phyloP scores from a whole-genome alignment of 64 coral and sea anemone species.

The Porites lutea region DNA sequence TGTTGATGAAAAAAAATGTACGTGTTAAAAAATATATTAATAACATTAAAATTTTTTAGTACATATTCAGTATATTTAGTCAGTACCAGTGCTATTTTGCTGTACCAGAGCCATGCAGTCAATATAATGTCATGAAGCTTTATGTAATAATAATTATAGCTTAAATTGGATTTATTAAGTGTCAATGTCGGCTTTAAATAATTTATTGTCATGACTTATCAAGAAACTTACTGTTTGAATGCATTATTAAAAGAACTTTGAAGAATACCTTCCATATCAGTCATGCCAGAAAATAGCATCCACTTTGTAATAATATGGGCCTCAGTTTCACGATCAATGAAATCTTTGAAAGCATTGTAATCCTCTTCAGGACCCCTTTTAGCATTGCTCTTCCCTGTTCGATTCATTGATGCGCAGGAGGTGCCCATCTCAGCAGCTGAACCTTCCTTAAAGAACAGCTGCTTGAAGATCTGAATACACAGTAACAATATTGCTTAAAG shows the following conservation, averaged over 20 bases:
- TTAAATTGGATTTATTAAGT: neutral
- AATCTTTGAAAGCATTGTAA: constrained; percentile 78
- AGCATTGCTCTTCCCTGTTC: constrained; percentile 59
- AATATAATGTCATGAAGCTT: constrained; percentile 14
- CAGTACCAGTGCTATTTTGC: constrained; percentile 8
- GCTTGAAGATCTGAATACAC: constrained; percentile 45
- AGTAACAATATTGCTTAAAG: constrained; percentile 8
- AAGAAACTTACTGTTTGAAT: no score
- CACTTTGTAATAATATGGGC: no score
- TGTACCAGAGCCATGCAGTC: constrained; percentile 11
- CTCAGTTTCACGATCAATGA: constrained; percentile 65
- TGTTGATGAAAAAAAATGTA: neutral
- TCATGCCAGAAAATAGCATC: constrained; percentile 78
- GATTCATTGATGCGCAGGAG: constrained; percentile 61
- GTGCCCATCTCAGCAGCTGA: constrained; percentile 60
- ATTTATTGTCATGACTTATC: no score
- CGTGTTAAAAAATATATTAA: neutral
- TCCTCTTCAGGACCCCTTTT: constrained; percentile 68
- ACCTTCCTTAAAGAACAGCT: constrained; percentile 50
- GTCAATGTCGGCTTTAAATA: neutral
- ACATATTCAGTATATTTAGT: constrained; percentile 4
- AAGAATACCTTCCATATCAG: constrained; percentile 56
- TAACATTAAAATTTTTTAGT: constrained; percentile 6
- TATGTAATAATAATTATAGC: constrained; percentile 14
- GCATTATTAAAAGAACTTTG: no score